Conservation (phyloP, 2,113 vertebrate genomes). For the Zapornia atra region DNA sequence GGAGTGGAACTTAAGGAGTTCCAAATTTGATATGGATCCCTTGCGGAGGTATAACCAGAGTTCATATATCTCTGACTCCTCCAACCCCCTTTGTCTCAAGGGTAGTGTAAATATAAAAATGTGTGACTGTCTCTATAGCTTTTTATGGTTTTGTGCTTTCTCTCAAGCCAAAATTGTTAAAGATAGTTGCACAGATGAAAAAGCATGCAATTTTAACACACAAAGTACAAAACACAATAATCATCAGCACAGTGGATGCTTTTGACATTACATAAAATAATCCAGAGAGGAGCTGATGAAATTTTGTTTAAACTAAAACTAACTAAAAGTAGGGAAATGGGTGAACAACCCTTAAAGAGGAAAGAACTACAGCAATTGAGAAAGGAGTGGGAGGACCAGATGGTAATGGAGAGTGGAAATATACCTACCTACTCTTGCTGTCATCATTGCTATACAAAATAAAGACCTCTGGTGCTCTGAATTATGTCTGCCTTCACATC, state of each 20-base stretch:
- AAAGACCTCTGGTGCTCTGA: background rate
- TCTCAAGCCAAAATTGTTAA: background rate
- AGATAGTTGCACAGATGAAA: background rate
- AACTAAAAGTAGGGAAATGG: background rate
- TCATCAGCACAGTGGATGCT: background rate
- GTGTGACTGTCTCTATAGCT: background rate
- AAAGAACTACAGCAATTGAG: background rate
- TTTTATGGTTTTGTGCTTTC: background rate
- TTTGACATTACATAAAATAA: background rate
- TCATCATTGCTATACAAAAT: background rate
- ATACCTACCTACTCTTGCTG: background rate
- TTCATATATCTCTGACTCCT: background rate
- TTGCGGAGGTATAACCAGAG: background rate
- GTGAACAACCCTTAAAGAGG: background rate
- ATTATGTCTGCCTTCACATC: background rate
- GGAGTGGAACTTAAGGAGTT: background rate
- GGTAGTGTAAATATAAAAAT: background rate
- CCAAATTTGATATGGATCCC: background rate
- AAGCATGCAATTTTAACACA: background rate
- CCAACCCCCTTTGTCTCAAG: background rate
- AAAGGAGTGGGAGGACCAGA: background rate
- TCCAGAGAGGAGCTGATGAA: background rate
- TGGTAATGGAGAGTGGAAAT: background rate
- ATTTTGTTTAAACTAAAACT: background rate
- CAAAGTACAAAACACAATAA: background rate